Evolutionary conservation across 2,113 vertebrate species (phyloP).

Genomic region (Marmota flaviventris): DNA sequence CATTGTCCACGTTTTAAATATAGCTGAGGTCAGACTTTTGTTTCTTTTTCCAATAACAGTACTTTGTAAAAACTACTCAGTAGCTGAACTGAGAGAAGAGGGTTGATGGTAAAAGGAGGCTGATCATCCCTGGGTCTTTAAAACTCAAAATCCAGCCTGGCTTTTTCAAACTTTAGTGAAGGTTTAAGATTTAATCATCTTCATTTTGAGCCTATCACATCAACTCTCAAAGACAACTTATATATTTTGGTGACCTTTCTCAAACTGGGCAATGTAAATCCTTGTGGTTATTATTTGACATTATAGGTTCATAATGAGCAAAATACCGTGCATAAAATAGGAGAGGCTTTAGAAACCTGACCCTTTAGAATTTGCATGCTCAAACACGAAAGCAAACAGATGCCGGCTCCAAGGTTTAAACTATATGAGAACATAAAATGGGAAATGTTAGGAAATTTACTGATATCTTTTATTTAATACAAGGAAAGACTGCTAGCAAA

Average conservation of each 20-base stretch:
- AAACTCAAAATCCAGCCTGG: conserved; percentile 55
- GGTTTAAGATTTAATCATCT: conserved; percentile 79
- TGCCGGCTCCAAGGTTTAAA: conserved; percentile 45
- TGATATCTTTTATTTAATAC: conserved; percentile 18
- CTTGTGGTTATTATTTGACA: conserved; percentile 75
- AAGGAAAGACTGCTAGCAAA: conserved; percentile 13
- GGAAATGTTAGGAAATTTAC: conserved; percentile 52
- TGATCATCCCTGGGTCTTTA: neutral
- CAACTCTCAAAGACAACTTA: conserved; percentile 73
- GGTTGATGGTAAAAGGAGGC: neutral
- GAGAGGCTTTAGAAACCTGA: conserved; percentile 17
- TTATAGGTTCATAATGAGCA: conserved; percentile 61
- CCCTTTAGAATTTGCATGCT: conserved; percentile 74
- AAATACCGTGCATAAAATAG: conserved; percentile 69
- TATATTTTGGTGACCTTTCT: conserved; percentile 81
- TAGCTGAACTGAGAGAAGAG: neutral
- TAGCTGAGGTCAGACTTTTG: neutral
- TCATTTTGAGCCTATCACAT: conserved; percentile 53
- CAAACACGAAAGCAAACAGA: conserved; percentile 78
- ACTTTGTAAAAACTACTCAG: neutral
- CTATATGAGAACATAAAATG: conserved; percentile 48
- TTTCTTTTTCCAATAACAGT: neutral
- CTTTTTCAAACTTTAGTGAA: conserved; percentile 74
- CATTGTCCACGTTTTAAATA: neutral
- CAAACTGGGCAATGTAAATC: conserved; percentile 78